Evolutionary conservation across 2,797 vertebrate species (phyloP), one percentile per base, ranked within the genome.

Genomic region (Cichlasoma orientale): DNA sequence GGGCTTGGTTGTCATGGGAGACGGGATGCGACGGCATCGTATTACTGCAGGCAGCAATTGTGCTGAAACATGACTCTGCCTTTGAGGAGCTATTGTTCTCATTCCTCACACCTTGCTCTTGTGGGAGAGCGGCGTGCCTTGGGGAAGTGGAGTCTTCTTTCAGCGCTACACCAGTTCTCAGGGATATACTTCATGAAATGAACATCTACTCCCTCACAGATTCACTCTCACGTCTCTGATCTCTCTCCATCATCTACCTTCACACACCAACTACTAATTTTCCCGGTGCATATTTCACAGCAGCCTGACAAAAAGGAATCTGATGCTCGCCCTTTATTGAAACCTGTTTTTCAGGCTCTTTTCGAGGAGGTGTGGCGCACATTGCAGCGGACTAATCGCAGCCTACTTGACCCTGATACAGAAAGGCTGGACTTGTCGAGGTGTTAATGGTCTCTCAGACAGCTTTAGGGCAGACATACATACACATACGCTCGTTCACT

Each of bases 1-100:
- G 68, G 75, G 79, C 57, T 75, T 1, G 79, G 90, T 91, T 90
- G 92, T 87, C 90, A 92, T 72, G 87, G 90, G 90, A 89, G 87
- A 84, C 84, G 10, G 86, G 82, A 83, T 86, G 83, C 23, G 58
- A 79, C 9, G 23, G 86, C 80, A 84, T 79, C 53, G 86, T 78
- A 47, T 87, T 86, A 79, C 82, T 77, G 75, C n/a, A 16, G 80
- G 71, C 82, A 31, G 77, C 73, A 50, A 79, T 82, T 86, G 79
- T 85, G 80, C 85, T 80, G 88, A 83, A 91, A 90, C 90, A 81
- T 14, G 82, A 85, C 77, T 86, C 89, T 82, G 72, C 79, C 87
- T 73, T 76, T 82, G 53, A 68, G 29, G 38, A 23, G 77, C 86
- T 82, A 86, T 91, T 88, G 90, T 90, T 89, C 85, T 86, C 75